These are phyloP conservation scores for Thera britannica DNA, from an alignment of 2,888 invertebrate species.

Conservation along the genomic window DNA sequence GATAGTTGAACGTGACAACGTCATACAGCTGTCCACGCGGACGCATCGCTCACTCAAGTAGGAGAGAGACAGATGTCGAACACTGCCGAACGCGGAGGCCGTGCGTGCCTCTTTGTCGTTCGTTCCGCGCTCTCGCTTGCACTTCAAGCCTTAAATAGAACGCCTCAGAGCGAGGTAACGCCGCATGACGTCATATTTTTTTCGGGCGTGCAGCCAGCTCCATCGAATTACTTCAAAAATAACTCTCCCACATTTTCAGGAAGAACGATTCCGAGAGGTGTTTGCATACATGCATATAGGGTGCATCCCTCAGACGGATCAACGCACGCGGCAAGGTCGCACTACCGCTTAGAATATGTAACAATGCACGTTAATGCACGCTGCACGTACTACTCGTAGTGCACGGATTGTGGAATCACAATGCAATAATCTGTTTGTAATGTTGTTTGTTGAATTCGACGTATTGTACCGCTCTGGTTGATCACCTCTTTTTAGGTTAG, in stretches of 20 bases:
- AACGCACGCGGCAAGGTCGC: constrained; percentile 31
- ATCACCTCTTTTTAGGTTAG: neutral
- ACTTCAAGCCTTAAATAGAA: too few relatives aligned
- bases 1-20: too few relatives aligned
- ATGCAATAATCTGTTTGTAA: constrained; percentile 2
- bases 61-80: too few relatives aligned
- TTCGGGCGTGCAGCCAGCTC: neutral
- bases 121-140: too few relatives aligned
- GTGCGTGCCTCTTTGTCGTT: too few relatives aligned
- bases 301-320: constrained; percentile 10
- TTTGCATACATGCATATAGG: neutral
- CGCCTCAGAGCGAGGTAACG: too few relatives aligned
- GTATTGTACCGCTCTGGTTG: neutral
- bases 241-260: too few relatives aligned
- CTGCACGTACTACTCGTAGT: constrained; percentile 12
- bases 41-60: too few relatives aligned
- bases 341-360: constrained; percentile 27
- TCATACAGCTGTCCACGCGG: too few relatives aligned
- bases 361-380: constrained; percentile 19
- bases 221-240: too few relatives aligned
- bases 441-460: constrained; percentile 3
- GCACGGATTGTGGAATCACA: constrained; percentile 4
- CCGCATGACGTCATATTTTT: too few relatives aligned
- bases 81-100: too few relatives aligned
- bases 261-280: neutral